These are phyloP conservation scores for Oscheius sp. DNA, from an alignment of 2,888 invertebrate species.

Conservation along the genomic window DNA sequence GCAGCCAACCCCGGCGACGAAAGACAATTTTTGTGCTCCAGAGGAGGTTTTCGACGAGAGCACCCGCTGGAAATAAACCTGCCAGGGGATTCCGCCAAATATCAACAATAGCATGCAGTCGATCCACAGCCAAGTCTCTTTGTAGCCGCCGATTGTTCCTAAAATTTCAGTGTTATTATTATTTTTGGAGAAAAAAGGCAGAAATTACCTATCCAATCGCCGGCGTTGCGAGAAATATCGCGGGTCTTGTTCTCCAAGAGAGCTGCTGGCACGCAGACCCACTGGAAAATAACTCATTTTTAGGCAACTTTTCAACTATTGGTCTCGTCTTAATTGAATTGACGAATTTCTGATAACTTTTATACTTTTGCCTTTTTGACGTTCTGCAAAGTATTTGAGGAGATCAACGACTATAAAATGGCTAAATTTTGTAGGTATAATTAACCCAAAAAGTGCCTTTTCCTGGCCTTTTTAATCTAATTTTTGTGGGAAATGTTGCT, in stretches of 20 bases:
- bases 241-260: conserved; percentile 85
- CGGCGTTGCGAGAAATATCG: conserved; percentile 77
- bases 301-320: too few species aligned
- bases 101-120: conserved; percentile 88
- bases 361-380: too few species aligned
- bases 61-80: conserved; percentile 97
- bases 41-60: conserved; percentile 92
- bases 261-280: conserved; percentile 97
- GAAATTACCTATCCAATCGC: conserved; percentile 85
- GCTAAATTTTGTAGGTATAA: too few species aligned
- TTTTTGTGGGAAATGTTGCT: too few species aligned
- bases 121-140: conserved; percentile 78
- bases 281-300: too few species aligned
- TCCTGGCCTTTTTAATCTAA: too few species aligned
- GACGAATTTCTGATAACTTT: too few species aligned
- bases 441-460: too few species aligned
- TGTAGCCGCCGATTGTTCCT: conserved; percentile 36
- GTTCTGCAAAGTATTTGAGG: too few species aligned
- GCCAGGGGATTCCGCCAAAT: conserved; percentile 97
- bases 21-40: conserved; percentile 90
- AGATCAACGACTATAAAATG: too few species aligned
- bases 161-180: neutral
- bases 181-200: neutral
- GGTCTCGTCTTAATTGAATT: too few species aligned
- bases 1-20: conserved; percentile 93